Conservation (phyloP, 2,797 vertebrate genomes). For the Austrolebias charrua region DNA sequence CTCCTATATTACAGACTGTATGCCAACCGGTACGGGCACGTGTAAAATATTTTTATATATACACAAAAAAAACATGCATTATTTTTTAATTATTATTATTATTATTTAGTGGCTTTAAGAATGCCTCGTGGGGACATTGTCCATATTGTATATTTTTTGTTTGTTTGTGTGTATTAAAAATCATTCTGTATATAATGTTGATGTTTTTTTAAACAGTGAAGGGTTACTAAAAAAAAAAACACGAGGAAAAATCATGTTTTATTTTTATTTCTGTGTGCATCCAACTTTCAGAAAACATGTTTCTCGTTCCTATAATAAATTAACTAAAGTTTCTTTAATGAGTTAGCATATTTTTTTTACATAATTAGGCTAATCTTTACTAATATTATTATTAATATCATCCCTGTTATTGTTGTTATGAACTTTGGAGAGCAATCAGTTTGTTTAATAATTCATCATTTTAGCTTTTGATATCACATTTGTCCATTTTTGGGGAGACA, state of each 20-base stretch:
- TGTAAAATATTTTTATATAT: slow-evolving; percentile 97
- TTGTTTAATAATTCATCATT: slow-evolving; percentile 67
- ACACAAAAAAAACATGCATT: slow-evolving; percentile 85
- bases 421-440: slow-evolving; percentile 30
- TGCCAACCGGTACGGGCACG: slow-evolving; percentile 83
- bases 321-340: slow-evolving; percentile 74
- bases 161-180: slow-evolving; percentile 86
- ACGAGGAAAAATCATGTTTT: slow-evolving; percentile 58
- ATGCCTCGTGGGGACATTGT: slow-evolving; percentile 83
- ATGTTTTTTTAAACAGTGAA: slow-evolving; percentile 86
- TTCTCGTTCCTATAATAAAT: slow-evolving; percentile 83
- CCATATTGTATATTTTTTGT: slow-evolving; percentile 80
- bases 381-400: slow-evolving; percentile 22
- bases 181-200: slow-evolving; percentile 85
- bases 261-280: slow-evolving; percentile 74
- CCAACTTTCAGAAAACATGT: slow-evolving; percentile 74
- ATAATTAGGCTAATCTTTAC: background rate
- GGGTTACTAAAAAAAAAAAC: slow-evolving; percentile 62
- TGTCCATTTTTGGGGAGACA: slow-evolving; percentile 72
- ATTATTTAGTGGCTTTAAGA: slow-evolving; percentile 88
- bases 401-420: slow-evolving; percentile 34
- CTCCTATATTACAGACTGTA: slow-evolving; percentile 23
- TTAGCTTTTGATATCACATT: slow-evolving; percentile 68
- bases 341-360: slow-evolving; percentile 37
- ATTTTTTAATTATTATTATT: slow-evolving; percentile 92